phyloP scores from a whole-genome alignment of 2,797 vertebrate genomes.

The Argyrosomus regius region DNA sequence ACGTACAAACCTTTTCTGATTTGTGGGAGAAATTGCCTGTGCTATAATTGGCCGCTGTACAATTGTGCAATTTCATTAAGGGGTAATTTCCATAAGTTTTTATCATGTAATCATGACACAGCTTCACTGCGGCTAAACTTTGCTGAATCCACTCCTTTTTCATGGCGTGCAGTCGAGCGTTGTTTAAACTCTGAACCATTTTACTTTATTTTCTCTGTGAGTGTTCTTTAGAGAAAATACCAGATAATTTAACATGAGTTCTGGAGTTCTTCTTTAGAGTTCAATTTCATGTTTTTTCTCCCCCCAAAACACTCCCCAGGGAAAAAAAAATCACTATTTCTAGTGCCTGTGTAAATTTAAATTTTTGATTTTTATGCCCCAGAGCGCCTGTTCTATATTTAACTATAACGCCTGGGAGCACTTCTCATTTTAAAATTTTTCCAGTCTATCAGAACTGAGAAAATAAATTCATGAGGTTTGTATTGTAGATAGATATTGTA shows the following conservation, averaged over 20 bases:
- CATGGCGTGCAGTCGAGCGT: neutral
- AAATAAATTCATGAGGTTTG: no score
- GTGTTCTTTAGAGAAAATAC: neutral
- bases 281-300: neutral
- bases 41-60: constrained; percentile 4
- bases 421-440: no score
- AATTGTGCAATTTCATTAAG: constrained; percentile 9
- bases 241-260: neutral
- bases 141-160: neutral
- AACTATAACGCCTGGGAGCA: no score
- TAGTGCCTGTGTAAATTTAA: no score
- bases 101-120: neutral
- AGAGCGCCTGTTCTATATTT: no score
- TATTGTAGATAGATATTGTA: no score
- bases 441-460: no score
- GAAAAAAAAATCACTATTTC: neutral
- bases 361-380: neutral
- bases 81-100: constrained; percentile 9
- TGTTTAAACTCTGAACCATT: neutral
- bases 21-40: constrained; percentile 3
- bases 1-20: constrained; percentile 6
- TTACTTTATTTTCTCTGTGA: neutral
- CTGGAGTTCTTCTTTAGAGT: no score
- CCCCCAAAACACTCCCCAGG: neutral
- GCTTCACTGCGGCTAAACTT: neutral